Evolutionary conservation across 1,140 invertebrate species (phyloP).

Genomic region (Hirudo medicinalis): DNA sequence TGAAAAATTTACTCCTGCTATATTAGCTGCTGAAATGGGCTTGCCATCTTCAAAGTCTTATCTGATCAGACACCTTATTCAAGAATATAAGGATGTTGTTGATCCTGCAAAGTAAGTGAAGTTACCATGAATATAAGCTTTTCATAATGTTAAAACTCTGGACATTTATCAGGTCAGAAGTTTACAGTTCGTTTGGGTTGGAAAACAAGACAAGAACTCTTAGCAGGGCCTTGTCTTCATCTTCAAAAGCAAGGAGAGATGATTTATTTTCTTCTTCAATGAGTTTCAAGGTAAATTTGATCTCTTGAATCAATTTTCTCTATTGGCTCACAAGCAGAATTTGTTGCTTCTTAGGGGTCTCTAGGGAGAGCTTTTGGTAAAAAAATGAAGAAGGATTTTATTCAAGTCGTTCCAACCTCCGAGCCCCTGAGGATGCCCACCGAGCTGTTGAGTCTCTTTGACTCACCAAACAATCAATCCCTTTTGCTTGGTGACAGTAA

Average conservation of each 20-base stretch:
- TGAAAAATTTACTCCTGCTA: constrained; percentile 77
- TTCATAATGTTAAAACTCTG: too few relatives aligned
- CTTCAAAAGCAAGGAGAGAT: too few relatives aligned
- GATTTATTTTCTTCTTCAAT: too few relatives aligned
- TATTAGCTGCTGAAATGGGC: constrained; percentile 77
- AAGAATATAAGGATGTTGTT: constrained; percentile 75
- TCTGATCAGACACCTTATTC: constrained; percentile 71
- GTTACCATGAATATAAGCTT: neutral
- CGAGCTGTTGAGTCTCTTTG: constrained; percentile 26
- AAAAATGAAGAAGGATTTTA: constrained; percentile 46
- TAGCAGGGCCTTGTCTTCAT: too few relatives aligned
- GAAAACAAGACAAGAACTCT: too few relatives aligned
- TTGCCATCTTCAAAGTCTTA: constrained; percentile 85
- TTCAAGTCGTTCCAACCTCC: constrained; percentile 11
- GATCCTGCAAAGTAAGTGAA: constrained; percentile 67
- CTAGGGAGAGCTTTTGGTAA: constrained; percentile 59
- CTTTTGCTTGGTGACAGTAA: too few relatives aligned
- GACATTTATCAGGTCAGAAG: too few relatives aligned
- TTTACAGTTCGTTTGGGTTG: too few relatives aligned
- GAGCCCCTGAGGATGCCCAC: constrained; percentile 2
- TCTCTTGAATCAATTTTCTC: too few relatives aligned
- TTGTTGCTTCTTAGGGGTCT: constrained; percentile 51
- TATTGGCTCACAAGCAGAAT: neutral
- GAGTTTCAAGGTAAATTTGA: too few relatives aligned
- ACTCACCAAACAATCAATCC: constrained; percentile 35